Conservation (phyloP, 2,113 vertebrate species). For the Odobenus rosmarus region DNA sequence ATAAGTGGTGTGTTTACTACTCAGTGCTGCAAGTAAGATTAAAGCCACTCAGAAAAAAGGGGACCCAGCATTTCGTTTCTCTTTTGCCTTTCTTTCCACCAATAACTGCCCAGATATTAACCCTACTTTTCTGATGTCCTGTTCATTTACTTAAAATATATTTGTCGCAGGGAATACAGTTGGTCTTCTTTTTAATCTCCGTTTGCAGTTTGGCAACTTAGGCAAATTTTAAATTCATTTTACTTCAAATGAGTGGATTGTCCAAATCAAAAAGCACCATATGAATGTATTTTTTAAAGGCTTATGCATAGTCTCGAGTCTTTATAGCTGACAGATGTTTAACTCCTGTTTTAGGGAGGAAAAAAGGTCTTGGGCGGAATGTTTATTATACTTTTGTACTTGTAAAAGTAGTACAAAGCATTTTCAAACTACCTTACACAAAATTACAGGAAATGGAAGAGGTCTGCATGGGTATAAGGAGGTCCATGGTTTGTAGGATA, state of each 20-base stretch:
- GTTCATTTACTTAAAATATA: not conserved
- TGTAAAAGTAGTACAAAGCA: not conserved
- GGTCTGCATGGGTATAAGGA: not conserved
- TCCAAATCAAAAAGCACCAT: constrained; percentile 30
- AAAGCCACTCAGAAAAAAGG: not conserved
- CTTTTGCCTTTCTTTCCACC: not conserved
- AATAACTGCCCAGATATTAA: not conserved
- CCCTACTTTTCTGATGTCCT: not conserved
- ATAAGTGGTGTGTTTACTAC: not conserved
- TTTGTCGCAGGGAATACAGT: not conserved
- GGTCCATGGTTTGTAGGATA: not conserved
- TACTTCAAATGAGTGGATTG: not conserved
- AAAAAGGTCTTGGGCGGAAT: not conserved
- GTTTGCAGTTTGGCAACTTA: not conserved
- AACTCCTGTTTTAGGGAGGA: constrained; percentile 35
- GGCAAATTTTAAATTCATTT: not conserved
- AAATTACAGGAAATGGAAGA: constrained; percentile 15
- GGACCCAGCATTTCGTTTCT: not conserved
- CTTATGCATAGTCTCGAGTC: not conserved
- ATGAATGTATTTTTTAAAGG: constrained; percentile 36
- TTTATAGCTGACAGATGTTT: constrained; percentile 46
- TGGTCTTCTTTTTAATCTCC: not conserved
- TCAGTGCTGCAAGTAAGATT: not conserved
- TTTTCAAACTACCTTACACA: not conserved
- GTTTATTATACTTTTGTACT: constrained; percentile 37